A percentile compares a stretch with the other conserved stretches of the same genome.
phyloP scores from a whole-genome alignment of 2,797 vertebrate species.

The Oreochromis mossambicus region DNA sequence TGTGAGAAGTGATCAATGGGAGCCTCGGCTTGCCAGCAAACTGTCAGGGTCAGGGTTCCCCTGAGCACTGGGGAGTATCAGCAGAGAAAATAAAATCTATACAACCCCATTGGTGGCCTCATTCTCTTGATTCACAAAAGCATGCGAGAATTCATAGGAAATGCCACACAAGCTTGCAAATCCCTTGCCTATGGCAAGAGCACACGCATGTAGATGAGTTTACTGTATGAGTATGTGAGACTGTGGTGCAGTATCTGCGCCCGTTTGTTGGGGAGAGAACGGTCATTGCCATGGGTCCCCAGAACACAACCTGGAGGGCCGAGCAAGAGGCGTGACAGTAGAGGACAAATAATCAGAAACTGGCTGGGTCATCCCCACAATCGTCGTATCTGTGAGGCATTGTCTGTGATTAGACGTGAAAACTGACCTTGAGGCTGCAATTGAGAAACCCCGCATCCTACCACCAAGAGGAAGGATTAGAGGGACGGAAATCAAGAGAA shows the following conservation, averaged over 20 bases:
- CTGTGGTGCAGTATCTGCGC: not conserved
- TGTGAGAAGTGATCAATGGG: slow-evolving; percentile 53
- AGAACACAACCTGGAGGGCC: not conserved
- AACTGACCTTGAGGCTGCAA: slow-evolving; percentile 26
- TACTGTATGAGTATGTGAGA: not conserved
- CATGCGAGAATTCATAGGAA: not conserved
- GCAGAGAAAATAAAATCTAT: slow-evolving; percentile 36
- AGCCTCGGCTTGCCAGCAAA: slow-evolving; percentile 3
- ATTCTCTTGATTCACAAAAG: slow-evolving; percentile 27
- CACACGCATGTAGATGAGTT: slow-evolving; percentile 7
- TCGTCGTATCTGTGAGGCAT: not conserved
- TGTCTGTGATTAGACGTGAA: slow-evolving; percentile 3
- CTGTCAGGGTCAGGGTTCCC: slow-evolving; percentile 40
- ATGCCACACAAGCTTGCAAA: slow-evolving; percentile 1
- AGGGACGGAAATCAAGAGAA: slow-evolving; percentile 9
- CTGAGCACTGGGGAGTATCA: slow-evolving; percentile 14
- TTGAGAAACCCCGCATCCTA: not conserved
- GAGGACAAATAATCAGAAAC: slow-evolving; percentile 22
- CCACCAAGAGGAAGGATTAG: slow-evolving; percentile 16
- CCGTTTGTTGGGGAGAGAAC: slow-evolving; percentile 9
- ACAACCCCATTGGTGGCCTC: slow-evolving; percentile 27
- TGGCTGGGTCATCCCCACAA: not conserved
- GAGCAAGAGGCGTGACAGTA: not conserved
- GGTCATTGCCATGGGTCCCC: not conserved
- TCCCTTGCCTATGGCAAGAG: not conserved